These are phyloP conservation scores for Pungitius pungitius DNA, from an alignment of 2,113 vertebrate species.

Conservation along the genomic window DNA sequence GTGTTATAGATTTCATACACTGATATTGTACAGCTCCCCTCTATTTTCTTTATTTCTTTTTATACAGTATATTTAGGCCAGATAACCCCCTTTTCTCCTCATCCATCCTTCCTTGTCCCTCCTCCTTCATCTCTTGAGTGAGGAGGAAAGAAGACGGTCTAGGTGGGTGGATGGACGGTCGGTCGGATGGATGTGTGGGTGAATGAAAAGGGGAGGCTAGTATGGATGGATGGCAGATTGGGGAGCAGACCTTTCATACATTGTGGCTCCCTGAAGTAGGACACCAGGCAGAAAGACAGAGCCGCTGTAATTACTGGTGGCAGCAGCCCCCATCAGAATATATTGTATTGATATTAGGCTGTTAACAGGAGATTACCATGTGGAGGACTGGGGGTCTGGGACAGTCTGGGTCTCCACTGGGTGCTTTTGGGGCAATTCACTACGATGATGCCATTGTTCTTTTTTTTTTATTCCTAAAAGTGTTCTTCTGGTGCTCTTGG, in stretches of 20 bases:
- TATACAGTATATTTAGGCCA: background rate
- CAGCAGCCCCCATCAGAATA: constrained; percentile 16
- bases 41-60: background rate
- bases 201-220: constrained; percentile 36
- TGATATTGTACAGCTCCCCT: constrained; percentile 6
- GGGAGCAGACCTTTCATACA: constrained; percentile 49
- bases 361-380: constrained; percentile 54
- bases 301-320: constrained; percentile 55
- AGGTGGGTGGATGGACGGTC: constrained; percentile 8
- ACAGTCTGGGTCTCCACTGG: constrained; percentile 37
- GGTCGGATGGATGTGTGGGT: constrained; percentile 15
- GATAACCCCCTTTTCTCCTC: constrained; percentile 18
- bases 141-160: constrained; percentile 54
- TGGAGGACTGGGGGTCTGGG: constrained; percentile 21
- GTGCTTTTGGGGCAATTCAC: constrained; percentile 13
- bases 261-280: constrained; percentile 64
- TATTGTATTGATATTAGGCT: constrained; percentile 47
- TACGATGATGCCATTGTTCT: constrained; percentile 25
- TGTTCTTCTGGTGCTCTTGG: constrained; percentile 13
- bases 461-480: background rate
- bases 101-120: background rate
- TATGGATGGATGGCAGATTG: constrained; percentile 54
- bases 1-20: constrained; percentile 35
- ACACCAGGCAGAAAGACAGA: constrained; percentile 49
- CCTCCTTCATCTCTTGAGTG: constrained; percentile 30